Evolutionary conservation across 2,888 invertebrate genomes (phyloP).

Genomic region (Athalia rosae): DNA sequence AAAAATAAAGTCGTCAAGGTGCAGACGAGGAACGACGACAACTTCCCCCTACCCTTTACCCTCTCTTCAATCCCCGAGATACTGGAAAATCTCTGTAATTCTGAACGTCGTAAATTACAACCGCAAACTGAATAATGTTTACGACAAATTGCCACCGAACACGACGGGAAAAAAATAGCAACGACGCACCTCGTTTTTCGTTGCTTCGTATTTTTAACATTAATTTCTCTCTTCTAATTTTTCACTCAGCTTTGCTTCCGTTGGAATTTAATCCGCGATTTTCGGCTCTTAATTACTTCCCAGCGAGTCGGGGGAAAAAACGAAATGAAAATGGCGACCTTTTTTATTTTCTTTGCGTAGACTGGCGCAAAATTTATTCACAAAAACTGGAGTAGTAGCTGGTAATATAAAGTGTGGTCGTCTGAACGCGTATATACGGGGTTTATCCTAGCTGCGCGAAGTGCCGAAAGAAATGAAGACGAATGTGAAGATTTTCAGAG

Average conservation of each 20-base stretch:
- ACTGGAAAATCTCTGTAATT: neutral
- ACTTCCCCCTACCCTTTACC: neutral
- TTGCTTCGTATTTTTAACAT: no score
- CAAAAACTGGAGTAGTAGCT: neutral
- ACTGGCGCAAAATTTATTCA: no score
- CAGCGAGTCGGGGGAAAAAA: neutral
- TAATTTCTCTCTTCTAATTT: no score
- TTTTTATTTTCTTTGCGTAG: neutral
- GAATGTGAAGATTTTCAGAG: slow-evolving; percentile 57
- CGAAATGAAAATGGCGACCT: neutral
- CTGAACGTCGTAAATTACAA: no score
- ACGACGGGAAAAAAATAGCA: no score
- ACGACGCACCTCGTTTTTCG: no score
- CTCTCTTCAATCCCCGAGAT: neutral
- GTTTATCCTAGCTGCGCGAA: slow-evolving; percentile 14
- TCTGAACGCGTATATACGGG: neutral
- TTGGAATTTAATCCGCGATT: no score
- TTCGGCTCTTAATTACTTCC: neutral
- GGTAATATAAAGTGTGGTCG: slow-evolving; percentile 7
- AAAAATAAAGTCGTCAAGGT: neutral
- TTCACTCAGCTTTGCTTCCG: no score
- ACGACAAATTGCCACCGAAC: no score
- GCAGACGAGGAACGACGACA: neutral
- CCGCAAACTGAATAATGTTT: no score
- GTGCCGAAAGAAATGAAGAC: slow-evolving; percentile 67